A percentile compares a stretch with the other conserved stretches of the same genome.
Evolutionary conservation across 1,140 invertebrate species (phyloP).

Genomic region (Drosophila guanche): DNA sequence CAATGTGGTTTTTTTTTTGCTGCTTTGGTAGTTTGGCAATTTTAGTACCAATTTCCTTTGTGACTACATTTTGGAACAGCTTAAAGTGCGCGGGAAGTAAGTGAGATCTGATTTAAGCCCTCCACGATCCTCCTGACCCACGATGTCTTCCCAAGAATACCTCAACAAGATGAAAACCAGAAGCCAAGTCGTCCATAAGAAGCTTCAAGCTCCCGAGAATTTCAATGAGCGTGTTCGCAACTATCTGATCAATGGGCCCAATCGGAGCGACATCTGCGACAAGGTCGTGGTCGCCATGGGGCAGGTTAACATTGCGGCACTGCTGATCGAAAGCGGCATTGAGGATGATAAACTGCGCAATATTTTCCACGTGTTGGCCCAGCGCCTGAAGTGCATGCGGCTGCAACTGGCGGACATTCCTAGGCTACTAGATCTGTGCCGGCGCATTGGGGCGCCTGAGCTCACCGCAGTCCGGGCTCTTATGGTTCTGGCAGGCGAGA

Average conservation of each 20-base stretch:
- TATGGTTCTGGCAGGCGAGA: background rate
- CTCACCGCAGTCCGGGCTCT: constrained; percentile 13
- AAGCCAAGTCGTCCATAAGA: no score
- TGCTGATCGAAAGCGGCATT: constrained; percentile 4
- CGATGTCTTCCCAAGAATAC: no score
- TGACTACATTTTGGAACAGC: no score
- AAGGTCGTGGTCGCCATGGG: constrained; percentile 20
- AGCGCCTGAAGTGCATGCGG: constrained; percentile 16
- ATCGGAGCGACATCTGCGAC: constrained; percentile 12
- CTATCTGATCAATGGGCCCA: constrained; percentile 5
- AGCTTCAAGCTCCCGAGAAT: no score
- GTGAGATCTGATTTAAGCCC: no score
- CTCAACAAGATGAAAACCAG: no score
- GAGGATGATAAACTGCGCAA: constrained; percentile 12
- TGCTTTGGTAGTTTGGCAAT: no score
- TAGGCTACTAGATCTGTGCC: background rate
- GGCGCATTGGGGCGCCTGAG: background rate
- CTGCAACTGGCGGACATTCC: constrained; percentile 29
- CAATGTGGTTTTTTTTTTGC: no score
- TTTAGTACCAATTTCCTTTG: no score
- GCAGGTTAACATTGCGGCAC: background rate
- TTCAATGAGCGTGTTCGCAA: background rate
- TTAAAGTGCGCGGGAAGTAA: no score
- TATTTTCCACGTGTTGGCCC: constrained; percentile 25
- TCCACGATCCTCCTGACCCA: no score